Base-by-base conservation (phyloP, 2,113 vertebrate species). In the Sinocyclocheilus grahami region DNA sequence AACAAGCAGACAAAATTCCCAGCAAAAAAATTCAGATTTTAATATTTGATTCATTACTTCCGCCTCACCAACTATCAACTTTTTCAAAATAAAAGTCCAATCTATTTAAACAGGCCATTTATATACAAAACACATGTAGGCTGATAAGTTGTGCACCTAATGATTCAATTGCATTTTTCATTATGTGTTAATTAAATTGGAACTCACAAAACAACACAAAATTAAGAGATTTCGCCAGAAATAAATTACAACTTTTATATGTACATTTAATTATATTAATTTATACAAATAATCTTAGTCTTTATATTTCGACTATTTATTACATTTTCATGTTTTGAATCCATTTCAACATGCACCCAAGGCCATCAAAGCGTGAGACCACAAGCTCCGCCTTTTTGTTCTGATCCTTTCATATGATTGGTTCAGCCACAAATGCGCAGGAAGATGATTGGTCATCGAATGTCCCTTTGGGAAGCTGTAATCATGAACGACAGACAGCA, bases 1-100 rank as follows among this genome's bases (percentile, higher is more conserved):
- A 11, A 48, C 46, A 48, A 48, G 2, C 11, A 48, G 46, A 48
- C 46, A 48, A 48, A 12, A 48, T 48, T 10, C 42, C 10, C 42
- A 46, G 6, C 39, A 16, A 24, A 51, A 81, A 30, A 30, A 0
- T 0, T 13, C 37, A 0, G 11, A 16, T 55, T 74, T 42, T 84
- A 84, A 84, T 58, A n/a, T 71, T 55, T 58, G 6, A n/a, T 42
- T 11, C 5, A 13, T 37, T 53, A 51, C 71, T 75, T 16, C 48
- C 53, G 33, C 63, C 6, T 81, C 48, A 82, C 63, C 0, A 67
- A 0, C 53, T 7, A 18, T 55, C 53, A 18, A 1, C 16, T 4
- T 9, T 39, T 83, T 69, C 60, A 24, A 14, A 89, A 89, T 89
- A 89, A 89, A 89, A 85, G 88, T 86, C 75, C 27, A 1, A 13